Evolutionary conservation across 2,113 vertebrate genomes (phyloP).

Genomic region (Agapornis roseicollis): DNA sequence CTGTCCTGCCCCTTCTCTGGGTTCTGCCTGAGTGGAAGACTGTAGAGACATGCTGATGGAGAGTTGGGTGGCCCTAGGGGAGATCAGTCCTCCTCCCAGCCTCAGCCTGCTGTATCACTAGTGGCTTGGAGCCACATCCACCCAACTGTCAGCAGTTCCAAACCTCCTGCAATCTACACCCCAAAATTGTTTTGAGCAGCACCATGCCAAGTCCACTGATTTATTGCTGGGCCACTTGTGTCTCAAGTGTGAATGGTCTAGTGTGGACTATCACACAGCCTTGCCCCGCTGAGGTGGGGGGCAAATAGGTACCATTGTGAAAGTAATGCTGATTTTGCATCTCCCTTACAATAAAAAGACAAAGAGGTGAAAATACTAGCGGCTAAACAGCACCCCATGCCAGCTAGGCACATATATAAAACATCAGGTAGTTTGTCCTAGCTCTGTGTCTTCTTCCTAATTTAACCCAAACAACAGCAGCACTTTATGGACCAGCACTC

Average conservation of each 20-base stretch:
- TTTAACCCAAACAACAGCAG: not conserved
- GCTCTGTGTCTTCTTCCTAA: not conserved
- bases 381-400: not conserved
- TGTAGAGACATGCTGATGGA: not conserved
- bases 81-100: not conserved
- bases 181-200: not conserved
- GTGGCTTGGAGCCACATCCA: not conserved
- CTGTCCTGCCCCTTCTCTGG: not conserved
- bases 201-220: accelerated
- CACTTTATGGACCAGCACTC: not conserved
- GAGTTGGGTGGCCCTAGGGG: not conserved
- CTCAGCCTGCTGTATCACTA: not conserved
- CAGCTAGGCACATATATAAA: not conserved
- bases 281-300: accelerated
- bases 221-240: not conserved
- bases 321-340: not conserved
- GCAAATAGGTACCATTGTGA: not conserved
- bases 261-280: not conserved
- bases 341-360: not conserved
- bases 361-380: not conserved
- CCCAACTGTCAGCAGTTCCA: not conserved
- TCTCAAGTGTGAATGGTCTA: not conserved
- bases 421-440: not conserved
- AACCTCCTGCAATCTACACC: not conserved
- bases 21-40: not conserved